These are phyloP conservation scores for Pseudococcus jackbeardsleyi DNA, from an alignment of 2,888 invertebrate species.

Conservation along the genomic window DNA sequence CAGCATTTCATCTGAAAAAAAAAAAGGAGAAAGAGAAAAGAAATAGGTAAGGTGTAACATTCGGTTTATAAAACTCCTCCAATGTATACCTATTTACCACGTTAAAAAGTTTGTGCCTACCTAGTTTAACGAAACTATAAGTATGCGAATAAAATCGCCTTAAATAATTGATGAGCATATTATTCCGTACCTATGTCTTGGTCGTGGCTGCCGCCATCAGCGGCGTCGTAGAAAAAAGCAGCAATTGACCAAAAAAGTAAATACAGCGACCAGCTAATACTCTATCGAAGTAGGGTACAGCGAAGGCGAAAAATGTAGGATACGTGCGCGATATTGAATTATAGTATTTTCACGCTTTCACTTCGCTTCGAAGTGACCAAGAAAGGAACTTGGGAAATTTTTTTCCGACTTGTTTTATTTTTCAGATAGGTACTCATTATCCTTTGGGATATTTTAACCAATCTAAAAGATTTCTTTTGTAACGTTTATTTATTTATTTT, in stretches of 20 bases:
- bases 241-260: slow-evolving; percentile 44
- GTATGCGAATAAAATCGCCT: slow-evolving; percentile 2
- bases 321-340: slow-evolving; percentile 41
- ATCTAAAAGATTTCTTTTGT: slow-evolving; percentile 54
- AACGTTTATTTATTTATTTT: slow-evolving; percentile 51
- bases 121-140: not conserved
- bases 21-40: too few relatives aligned
- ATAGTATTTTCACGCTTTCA: slow-evolving; percentile 35
- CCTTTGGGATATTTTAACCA: slow-evolving; percentile 49
- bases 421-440: slow-evolving; percentile 47
- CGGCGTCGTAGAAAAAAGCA: not conserved
- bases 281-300: not conserved
- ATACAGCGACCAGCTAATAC: not conserved
- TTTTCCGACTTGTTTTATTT: slow-evolving; percentile 5
- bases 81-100: not conserved
- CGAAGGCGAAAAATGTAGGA: not conserved
- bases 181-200: not conserved
- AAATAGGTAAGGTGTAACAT: too few relatives aligned
- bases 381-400: not conserved
- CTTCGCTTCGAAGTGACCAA: not conserved
- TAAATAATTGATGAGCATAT: slow-evolving; percentile 41
- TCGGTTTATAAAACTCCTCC: not conserved
- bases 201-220: not conserved
- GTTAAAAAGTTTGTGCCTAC: not conserved
- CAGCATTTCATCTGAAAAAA: too few relatives aligned